phyloP scores from a whole-genome alignment of 2,888 invertebrate genomes.

The Hydroisotoma schaefferi region DNA sequence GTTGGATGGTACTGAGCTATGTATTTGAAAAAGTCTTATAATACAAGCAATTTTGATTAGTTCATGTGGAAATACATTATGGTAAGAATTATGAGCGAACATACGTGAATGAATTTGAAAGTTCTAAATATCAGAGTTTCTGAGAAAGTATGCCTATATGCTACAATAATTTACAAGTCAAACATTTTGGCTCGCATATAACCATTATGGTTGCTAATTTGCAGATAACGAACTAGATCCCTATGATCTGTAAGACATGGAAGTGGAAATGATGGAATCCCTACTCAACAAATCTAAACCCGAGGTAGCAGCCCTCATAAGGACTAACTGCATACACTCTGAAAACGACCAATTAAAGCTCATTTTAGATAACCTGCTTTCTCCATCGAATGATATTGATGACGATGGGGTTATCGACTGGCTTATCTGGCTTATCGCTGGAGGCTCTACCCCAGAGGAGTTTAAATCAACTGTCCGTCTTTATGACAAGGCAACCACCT shows the following conservation, averaged over 20 bases:
- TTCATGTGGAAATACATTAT: no score
- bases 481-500: slow-evolving; percentile 93
- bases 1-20: no score
- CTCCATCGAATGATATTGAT: slow-evolving; percentile 75
- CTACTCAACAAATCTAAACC: slow-evolving; percentile 29
- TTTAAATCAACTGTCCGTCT: slow-evolving; percentile 82
- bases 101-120: no score
- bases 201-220: background rate
- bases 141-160: no score
- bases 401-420: slow-evolving; percentile 84
- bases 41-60: no score
- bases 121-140: no score
- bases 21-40: no score
- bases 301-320: slow-evolving; percentile 34
- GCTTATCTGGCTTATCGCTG: slow-evolving; percentile 92
- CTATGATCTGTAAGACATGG: slow-evolving; percentile 18
- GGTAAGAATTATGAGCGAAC: no score
- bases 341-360: slow-evolving; percentile 63
- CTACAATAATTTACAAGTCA: no score
- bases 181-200: no score
- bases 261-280: slow-evolving; percentile 18
- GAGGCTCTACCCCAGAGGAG: slow-evolving; percentile 88
- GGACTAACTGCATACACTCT: slow-evolving; percentile 24
- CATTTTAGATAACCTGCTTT: slow-evolving; percentile 76
- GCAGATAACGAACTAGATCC: background rate